Evolutionary conservation across 2,888 invertebrate genomes (phyloP).

Genomic region (Hypomecis punctinalis): DNA sequence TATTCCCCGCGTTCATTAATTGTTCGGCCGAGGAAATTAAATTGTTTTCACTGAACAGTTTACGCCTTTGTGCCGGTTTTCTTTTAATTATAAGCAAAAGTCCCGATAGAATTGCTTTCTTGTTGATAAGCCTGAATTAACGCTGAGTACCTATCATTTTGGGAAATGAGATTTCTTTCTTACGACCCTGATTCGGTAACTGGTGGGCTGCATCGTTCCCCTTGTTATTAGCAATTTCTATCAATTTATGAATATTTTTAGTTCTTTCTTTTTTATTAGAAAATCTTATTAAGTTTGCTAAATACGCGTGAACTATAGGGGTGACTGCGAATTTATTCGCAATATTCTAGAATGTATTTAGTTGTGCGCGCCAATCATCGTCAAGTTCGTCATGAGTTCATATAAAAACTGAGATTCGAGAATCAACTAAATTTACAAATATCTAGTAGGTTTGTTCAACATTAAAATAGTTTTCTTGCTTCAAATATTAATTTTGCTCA

Average conservation of each 20-base stretch:
- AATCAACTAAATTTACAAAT: no score
- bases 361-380: no score
- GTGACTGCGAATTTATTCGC: no score
- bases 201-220: conserved; percentile 7
- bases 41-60: conserved; percentile 65
- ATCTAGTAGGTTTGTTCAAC: no score
- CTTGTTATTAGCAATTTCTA: background rate
- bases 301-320: no score
- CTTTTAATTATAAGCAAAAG: conserved; percentile 60
- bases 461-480: no score
- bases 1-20: conserved; percentile 54
- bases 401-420: no score
- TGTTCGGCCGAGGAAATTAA: conserved; percentile 59
- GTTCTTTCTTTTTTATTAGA: background rate
- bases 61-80: conserved; percentile 56
- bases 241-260: background rate
- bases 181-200: conserved; percentile 24
- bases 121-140: conserved; percentile 53
- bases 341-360: no score
- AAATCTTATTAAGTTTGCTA: background rate
- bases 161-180: conserved; percentile 42
- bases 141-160: conserved; percentile 41
- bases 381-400: no score
- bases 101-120: conserved; percentile 53
- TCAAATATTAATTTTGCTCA: no score